Percentiles rank a stretch among this genome's conserved stretches.
These are phyloP conservation scores for Geophilus truncorum DNA, from an alignment of 2,888 invertebrate species.

Conservation along the genomic window DNA sequence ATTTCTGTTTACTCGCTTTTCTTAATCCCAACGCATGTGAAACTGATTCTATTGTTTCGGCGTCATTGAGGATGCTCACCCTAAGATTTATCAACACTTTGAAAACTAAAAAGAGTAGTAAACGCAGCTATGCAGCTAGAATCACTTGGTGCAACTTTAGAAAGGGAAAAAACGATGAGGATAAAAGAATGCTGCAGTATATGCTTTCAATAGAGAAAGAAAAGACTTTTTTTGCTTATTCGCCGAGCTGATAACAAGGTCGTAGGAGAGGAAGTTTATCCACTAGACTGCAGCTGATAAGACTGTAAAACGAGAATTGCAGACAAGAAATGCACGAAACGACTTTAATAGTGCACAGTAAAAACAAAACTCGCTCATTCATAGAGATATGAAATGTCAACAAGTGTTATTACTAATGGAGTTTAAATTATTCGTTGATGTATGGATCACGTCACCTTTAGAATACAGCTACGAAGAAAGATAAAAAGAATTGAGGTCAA, in stretches of 20 bases:
- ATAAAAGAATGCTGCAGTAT: neutral
- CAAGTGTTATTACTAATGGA: conserved; percentile 6
- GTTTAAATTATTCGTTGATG: conserved; percentile 10
- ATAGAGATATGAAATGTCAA: neutral
- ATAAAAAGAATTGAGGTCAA: conserved; percentile 21
- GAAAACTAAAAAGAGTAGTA: neutral
- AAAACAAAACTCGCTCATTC: neutral
- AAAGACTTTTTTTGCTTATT: neutral
- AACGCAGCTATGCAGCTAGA: neutral
- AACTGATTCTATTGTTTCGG: neutral
- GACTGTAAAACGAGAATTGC: neutral
- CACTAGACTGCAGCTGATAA: neutral
- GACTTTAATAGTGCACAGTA: neutral
- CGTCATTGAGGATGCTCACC: neutral
- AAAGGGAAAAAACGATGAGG: neutral
- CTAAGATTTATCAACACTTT: too few relatives aligned
- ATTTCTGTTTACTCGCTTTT: neutral
- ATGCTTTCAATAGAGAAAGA: neutral
- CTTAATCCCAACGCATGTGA: neutral
- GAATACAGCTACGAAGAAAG: neutral
- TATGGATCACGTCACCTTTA: neutral
- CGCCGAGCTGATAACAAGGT: neutral
- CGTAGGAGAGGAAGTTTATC: neutral
- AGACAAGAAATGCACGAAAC: neutral
- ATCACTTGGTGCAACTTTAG: neutral